Conservation (phyloP, 2,113 vertebrate species). For the Phainopepla nitens region DNA sequence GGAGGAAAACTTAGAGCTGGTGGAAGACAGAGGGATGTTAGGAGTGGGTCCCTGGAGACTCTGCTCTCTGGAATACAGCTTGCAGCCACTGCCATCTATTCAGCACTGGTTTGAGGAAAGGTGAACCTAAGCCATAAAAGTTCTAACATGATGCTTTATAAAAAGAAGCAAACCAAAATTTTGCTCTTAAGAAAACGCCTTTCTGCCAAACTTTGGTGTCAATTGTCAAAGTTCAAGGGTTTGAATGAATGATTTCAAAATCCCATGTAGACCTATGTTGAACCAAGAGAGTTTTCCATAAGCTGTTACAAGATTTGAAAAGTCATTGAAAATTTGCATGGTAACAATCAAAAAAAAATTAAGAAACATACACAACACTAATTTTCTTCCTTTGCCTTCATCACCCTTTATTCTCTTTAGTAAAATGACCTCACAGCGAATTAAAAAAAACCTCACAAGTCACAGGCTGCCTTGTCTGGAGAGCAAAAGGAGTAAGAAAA, state of each 20-base stretch:
- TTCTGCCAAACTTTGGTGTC: not conserved
- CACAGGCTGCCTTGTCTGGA: not conserved
- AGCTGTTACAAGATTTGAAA: not conserved
- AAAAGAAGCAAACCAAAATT: not conserved
- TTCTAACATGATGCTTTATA: not conserved
- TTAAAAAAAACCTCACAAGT: not conserved
- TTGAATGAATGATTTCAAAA: not conserved
- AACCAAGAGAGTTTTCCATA: not conserved
- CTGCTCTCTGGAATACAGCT: not conserved
- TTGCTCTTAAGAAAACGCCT: not conserved
- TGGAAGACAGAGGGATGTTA: not conserved
- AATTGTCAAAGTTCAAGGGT: not conserved
- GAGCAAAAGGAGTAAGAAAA: not conserved
- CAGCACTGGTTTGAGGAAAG: not conserved
- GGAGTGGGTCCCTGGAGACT: not conserved
- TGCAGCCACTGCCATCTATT: not conserved
- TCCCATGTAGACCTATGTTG: not conserved
- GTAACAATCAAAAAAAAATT: accelerated
- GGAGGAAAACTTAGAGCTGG: not conserved
- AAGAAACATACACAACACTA: not conserved
- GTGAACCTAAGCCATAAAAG: not conserved
- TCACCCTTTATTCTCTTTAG: not conserved
- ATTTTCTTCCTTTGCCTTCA: not conserved
- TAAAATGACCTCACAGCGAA: not conserved
- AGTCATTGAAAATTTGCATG: not conserved